phyloP scores from a whole-genome alignment of 2,113 vertebrate genomes.

The Notechis scutatus region DNA sequence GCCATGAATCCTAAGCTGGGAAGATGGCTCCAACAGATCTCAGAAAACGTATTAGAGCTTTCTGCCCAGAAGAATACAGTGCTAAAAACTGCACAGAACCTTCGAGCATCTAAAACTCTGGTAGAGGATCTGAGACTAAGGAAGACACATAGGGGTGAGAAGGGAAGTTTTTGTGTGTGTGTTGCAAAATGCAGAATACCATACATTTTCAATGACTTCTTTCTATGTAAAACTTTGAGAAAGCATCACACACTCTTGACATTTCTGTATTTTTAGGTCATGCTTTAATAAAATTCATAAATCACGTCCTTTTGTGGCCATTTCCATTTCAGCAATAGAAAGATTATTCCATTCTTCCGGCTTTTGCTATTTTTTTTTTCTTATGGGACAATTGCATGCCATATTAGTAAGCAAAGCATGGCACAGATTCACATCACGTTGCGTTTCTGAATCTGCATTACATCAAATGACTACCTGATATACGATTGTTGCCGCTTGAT shows the following conservation, averaged over 20 bases:
- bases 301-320: neutral
- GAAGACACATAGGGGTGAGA: neutral
- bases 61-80: neutral
- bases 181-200: neutral
- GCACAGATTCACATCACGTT: neutral
- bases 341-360: neutral
- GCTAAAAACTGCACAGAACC: neutral
- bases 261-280: neutral
- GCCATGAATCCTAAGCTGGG: neutral
- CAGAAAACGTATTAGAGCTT: neutral
- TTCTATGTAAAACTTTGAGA: neutral
- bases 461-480: neutral
- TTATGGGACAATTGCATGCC: neutral
- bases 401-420: neutral
- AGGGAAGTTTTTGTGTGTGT: neutral
- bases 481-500: neutral
- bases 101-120: neutral
- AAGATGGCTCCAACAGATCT: neutral
- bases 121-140: neutral
- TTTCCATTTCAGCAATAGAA: neutral
- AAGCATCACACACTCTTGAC: neutral
- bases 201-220: neutral
- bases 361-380: neutral
- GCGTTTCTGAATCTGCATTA: neutral
- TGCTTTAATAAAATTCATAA: neutral